Evolutionary conservation across 2,797 vertebrate genomes (phyloP).

Genomic region (Poeciliopsis gracilis): DNA sequence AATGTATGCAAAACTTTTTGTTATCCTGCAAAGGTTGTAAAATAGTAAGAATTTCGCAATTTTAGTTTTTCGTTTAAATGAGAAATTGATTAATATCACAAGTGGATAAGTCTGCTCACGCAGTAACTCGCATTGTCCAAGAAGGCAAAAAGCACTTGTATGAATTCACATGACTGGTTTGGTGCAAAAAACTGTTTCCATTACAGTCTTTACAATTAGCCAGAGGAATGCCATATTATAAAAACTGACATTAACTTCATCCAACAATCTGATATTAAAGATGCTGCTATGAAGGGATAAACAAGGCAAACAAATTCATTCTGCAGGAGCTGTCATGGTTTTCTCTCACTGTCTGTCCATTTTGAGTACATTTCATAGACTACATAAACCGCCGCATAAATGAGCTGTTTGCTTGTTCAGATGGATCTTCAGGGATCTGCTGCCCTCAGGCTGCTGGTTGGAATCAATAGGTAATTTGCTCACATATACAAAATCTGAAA

Average conservation of each 20-base stretch:
- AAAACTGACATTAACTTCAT: neutral
- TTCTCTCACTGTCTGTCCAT: neutral
- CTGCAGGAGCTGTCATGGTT: neutral
- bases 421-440: slow-evolving; percentile 18
- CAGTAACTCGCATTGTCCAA: too few species aligned
- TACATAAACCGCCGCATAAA: neutral
- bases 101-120: too few species aligned
- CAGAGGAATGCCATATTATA: neutral
- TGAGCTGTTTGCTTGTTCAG: neutral
- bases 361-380: neutral
- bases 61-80: too few species aligned
- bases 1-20: too few species aligned
- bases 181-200: too few species aligned
- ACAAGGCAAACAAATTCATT: neutral
- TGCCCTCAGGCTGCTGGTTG: slow-evolving; percentile 15
- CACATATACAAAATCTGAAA: slow-evolving; percentile 28
- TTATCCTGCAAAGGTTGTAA: too few species aligned
- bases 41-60: too few species aligned
- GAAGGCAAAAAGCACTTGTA: too few species aligned
- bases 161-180: too few species aligned
- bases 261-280: neutral
- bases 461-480: slow-evolving; percentile 59
- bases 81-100: too few species aligned
- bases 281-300: neutral
- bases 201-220: too few species aligned